Conservation (phyloP, 2,888 invertebrate genomes). For the Dasysyrphus albostriatus region DNA sequence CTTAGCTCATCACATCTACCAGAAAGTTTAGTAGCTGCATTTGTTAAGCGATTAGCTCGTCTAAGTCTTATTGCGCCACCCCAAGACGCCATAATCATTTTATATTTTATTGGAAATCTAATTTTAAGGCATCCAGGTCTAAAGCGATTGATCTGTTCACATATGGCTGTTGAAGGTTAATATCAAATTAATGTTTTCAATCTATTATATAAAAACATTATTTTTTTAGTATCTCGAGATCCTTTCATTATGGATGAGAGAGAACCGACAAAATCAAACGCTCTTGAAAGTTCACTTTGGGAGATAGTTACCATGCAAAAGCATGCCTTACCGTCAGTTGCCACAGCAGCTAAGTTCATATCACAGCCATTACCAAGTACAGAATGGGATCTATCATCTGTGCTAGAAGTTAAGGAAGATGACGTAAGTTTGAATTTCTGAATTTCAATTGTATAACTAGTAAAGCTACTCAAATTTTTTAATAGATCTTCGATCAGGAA, state of each 20-base stretch:
- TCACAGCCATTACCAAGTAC: constrained; percentile 87
- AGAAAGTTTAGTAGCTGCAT: constrained; percentile 95
- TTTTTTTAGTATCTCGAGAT: constrained; percentile 85
- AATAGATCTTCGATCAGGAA: constrained; percentile 90
- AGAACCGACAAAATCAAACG: constrained; percentile 91
- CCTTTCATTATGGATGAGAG: constrained; percentile 94
- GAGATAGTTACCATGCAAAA: constrained; percentile 92
- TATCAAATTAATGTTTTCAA: constrained; percentile 49
- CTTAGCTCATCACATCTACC: constrained; percentile 97
- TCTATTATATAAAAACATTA: not conserved
- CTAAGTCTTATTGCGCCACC: constrained; percentile 93
- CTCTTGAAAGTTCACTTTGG: constrained; percentile 96
- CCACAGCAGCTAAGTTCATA: constrained; percentile 89
- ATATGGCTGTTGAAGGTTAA: constrained; percentile 83
- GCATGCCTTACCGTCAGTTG: constrained; percentile 89
- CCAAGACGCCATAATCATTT: constrained; percentile 90
- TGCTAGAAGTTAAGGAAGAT: constrained; percentile 87
- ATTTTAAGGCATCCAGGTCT: constrained; percentile 93
- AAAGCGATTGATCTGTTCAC: constrained; percentile 87
- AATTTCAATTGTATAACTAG: not conserved
- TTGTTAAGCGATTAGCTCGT: constrained; percentile 94
- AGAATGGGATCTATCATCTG: constrained; percentile 88
- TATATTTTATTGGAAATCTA: constrained; percentile 94
- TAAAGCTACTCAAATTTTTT: not conserved
- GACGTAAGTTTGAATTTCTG: constrained; percentile 83